Evolutionary conservation across 1,140 invertebrate genomes (phyloP), one percentile per base, ranked within the genome.

Genomic region (Pteromalus puparum): DNA sequence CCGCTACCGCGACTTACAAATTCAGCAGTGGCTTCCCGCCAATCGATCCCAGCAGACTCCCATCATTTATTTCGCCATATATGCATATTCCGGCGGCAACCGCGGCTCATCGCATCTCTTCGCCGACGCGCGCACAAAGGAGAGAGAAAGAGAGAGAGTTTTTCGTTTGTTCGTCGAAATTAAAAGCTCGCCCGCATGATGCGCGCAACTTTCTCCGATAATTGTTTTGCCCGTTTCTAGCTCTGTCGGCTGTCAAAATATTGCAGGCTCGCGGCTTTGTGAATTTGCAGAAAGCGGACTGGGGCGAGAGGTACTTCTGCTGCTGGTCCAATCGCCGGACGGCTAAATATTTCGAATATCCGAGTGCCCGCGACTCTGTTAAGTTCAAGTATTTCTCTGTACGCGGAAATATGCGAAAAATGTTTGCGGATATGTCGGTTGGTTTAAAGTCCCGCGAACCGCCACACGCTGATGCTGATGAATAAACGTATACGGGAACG

Each of bases 121-220:
- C 18, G 30, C 30, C 30, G 30, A 34, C 30, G 30, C 6, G 48
- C 72, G 73, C 80, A 81, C 70, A 81, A 76, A 82, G 81, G 34
- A 1, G 68, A 72, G 42, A 42, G 34, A 1, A 26, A 72, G 42
- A 42, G n/a, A 9, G 38, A 5, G 77, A 42, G 53, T 79, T 79
- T 42, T 42, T 34, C 28, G 28, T 73, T 18, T 73, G 68, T 73
- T 81, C 48, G 26, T 0, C 73, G 72, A 82, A 82, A 82, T 82
- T 75, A 82, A 82, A 82, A 82, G 72, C 81, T 67, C n/a, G 68
- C 48, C 72, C 81, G 72, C 72, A 77, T 70, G 81, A 77, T 77
- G 74, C 74, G 38, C 68, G 61, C 68, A 83, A 83, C 34, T 83
- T 83, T 83, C 74, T 77, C 73, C 74, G 81, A 83, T 83, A 77